These are phyloP conservation scores for Okamejei kenojei DNA, from an alignment of 2,797 vertebrate genomes.

Conservation along the genomic window DNA sequence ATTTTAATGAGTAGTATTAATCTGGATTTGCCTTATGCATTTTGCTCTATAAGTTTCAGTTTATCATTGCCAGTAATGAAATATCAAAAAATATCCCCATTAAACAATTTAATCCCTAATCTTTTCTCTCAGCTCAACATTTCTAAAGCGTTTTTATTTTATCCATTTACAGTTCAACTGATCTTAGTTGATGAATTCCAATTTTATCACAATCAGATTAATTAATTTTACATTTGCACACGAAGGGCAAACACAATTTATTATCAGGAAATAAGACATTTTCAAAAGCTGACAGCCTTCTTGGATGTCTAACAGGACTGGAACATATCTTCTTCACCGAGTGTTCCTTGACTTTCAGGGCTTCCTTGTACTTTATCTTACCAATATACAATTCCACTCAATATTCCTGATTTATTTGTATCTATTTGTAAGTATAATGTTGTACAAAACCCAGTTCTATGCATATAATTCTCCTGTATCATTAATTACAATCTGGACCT, in stretches of 20 bases:
- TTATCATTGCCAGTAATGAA: not conserved
- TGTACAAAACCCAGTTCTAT: not conserved
- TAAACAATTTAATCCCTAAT: not conserved
- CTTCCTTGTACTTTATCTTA: not conserved
- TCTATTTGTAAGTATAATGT: not conserved
- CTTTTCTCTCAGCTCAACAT: not conserved
- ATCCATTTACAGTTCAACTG: not conserved
- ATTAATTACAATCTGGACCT: not conserved
- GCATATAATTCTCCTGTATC: not conserved
- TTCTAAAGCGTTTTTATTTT: not conserved
- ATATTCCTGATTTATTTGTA: not conserved
- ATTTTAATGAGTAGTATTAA: not conserved
- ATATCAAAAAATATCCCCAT: not conserved
- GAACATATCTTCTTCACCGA: not conserved
- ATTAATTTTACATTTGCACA: not conserved
- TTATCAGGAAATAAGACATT: not conserved
- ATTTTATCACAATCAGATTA: not conserved
- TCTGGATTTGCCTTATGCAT: not conserved
- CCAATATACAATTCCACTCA: not conserved
- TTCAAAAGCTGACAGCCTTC: not conserved
- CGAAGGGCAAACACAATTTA: not conserved
- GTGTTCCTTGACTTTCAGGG: not conserved
- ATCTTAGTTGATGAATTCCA: not conserved
- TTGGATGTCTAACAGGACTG: not conserved
- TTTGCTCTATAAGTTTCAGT: not conserved